Percentiles rank a stretch among this genome's conserved stretches.
Conservation (phyloP, 2,888 invertebrate genomes). For the Eristalinus aeneus region DNA sequence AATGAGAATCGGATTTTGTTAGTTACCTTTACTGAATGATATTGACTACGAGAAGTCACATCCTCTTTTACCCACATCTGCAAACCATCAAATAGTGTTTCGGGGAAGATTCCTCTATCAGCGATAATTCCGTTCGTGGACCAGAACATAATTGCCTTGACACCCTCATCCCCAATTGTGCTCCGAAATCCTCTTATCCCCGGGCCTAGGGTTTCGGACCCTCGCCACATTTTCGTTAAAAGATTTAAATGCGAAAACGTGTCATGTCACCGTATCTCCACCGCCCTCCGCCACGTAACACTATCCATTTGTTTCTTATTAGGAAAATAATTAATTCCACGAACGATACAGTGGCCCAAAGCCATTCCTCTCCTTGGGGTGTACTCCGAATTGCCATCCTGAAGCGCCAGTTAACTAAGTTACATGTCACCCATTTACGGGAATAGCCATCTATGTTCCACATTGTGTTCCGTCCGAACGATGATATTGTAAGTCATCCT, state of each 20-base stretch:
- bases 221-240: not conserved
- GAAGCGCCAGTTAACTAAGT: constrained; percentile 43
- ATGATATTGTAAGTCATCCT: constrained; percentile 52
- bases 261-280: not conserved
- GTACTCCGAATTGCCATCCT: not conserved
- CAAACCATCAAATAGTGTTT: not conserved
- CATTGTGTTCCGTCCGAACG: constrained; percentile 2
- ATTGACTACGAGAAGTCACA: too few relatives aligned
- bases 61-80: too few relatives aligned
- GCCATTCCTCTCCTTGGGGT: not conserved
- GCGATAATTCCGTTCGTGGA: not conserved
- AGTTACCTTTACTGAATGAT: too few relatives aligned
- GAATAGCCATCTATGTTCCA: constrained; percentile 9
- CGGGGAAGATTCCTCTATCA: not conserved
- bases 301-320: constrained; percentile 30
- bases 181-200: not conserved
- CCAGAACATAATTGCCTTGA: not conserved
- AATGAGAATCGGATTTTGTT: too few relatives aligned
- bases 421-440: constrained; percentile 24
- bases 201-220: not conserved
- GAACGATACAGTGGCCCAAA: constrained; percentile 4
- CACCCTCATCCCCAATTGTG: not conserved
- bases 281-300: not conserved
- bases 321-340: constrained; percentile 56
- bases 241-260: not conserved